These are phyloP conservation scores for Mercenaria mercenaria DNA, from an alignment of 1,140 invertebrate genomes.

Conservation along the genomic window DNA sequence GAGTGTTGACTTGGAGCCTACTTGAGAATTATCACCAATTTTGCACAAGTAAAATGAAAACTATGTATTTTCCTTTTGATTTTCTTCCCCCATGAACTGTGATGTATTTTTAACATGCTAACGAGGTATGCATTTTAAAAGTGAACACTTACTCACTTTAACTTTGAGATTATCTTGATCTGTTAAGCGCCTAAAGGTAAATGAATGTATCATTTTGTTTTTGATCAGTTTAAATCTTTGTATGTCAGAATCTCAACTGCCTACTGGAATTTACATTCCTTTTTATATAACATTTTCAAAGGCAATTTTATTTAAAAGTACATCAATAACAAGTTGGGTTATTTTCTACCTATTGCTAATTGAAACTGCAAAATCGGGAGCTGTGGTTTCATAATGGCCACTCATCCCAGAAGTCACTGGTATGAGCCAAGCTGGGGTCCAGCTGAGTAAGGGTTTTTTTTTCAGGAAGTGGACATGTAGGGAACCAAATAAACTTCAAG, in stretches of 20 bases:
- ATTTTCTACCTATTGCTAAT: too few relatives aligned
- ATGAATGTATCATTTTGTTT: background rate
- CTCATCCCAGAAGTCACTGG: too few relatives aligned
- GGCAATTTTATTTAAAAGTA: too few relatives aligned
- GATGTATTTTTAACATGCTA: background rate
- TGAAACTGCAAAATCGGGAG: too few relatives aligned
- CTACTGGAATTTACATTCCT: too few relatives aligned
- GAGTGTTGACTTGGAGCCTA: background rate
- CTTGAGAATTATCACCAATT: background rate
- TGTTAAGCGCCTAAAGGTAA: background rate
- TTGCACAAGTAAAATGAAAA: background rate
- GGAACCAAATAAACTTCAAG: too few relatives aligned
- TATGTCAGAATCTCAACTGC: background rate
- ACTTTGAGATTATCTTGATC: background rate
- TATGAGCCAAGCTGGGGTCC: too few relatives aligned
- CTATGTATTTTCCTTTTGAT: background rate
- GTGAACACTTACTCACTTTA: background rate
- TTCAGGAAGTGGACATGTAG: too few relatives aligned
- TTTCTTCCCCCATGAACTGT: background rate
- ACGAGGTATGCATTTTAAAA: background rate
- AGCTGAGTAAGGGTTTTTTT: too few relatives aligned
- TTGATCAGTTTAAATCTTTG: background rate
- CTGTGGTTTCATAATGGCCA: too few relatives aligned
- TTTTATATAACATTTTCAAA: too few relatives aligned
- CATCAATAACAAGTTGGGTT: too few relatives aligned